Evolutionary conservation across 2,113 vertebrate species (phyloP).

Genomic region (Plestiodon gilberti): DNA sequence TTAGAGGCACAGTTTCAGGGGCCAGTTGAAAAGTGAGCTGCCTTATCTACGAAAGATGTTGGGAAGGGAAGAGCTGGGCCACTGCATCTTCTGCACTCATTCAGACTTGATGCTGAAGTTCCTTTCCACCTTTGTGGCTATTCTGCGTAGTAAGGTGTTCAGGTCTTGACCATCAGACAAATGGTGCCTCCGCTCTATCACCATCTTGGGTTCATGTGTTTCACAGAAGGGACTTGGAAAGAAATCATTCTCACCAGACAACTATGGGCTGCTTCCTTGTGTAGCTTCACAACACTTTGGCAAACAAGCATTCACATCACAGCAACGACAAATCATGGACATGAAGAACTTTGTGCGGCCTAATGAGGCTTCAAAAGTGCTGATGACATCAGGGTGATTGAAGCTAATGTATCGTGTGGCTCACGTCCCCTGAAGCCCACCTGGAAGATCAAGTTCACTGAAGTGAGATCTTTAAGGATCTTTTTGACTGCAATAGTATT

Average conservation of each 20-base stretch:
- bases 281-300: background rate
- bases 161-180: background rate
- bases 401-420: background rate
- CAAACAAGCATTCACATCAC: background rate
- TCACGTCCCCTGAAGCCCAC: background rate
- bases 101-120: background rate
- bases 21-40: background rate
- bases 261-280: background rate
- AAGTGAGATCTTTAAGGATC: background rate
- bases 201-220: background rate
- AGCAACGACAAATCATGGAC: background rate
- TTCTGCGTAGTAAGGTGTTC: background rate
- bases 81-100: background rate
- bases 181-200: background rate
- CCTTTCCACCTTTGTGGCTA: background rate
- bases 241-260: accelerated
- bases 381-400: background rate
- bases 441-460: background rate
- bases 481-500: too few relatives aligned
- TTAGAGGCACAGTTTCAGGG: background rate
- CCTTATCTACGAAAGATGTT: background rate
- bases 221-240: background rate
- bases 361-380: background rate
- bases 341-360: background rate
- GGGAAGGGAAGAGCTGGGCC: too few relatives aligned